A percentile compares a stretch with the other conserved stretches of the same genome.
phyloP scores from a whole-genome alignment of 1,140 invertebrate genomes.

The Bombus superbus region DNA sequence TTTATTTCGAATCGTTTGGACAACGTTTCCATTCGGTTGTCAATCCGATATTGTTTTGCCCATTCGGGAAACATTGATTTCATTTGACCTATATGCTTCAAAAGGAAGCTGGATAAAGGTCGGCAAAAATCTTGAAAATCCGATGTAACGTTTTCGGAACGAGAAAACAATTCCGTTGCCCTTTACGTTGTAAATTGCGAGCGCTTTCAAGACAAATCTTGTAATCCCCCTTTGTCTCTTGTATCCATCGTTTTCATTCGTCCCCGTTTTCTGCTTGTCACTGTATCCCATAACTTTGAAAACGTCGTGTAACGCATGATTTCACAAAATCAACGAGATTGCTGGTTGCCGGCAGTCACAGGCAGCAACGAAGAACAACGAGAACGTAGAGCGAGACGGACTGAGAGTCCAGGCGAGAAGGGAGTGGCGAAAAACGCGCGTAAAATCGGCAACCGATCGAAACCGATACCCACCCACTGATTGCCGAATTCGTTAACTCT shows the following conservation, averaged over 20 bases:
- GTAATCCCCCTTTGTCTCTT: too few relatives aligned
- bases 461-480: constrained; percentile 75
- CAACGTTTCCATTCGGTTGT: constrained; percentile 16
- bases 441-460: constrained; percentile 59
- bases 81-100: not conserved
- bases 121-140: not conserved
- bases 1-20: not conserved
- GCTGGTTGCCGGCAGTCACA: not conserved
- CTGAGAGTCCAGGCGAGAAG: too few relatives aligned
- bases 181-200: not conserved
- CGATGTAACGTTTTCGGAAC: not conserved
- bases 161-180: not conserved
- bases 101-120: not conserved
- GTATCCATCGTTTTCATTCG: too few relatives aligned
- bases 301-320: not conserved
- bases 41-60: constrained; percentile 17
- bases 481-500: constrained; percentile 76
- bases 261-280: too few relatives aligned
- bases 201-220: not conserved
- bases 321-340: not conserved
- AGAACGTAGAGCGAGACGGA: not conserved
- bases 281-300: not conserved
- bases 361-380: too few relatives aligned
- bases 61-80: not conserved
- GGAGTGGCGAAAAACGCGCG: constrained; percentile 50